phyloP scores from a whole-genome alignment of 2,888 invertebrate species.

The Mechanitis messenoides region DNA sequence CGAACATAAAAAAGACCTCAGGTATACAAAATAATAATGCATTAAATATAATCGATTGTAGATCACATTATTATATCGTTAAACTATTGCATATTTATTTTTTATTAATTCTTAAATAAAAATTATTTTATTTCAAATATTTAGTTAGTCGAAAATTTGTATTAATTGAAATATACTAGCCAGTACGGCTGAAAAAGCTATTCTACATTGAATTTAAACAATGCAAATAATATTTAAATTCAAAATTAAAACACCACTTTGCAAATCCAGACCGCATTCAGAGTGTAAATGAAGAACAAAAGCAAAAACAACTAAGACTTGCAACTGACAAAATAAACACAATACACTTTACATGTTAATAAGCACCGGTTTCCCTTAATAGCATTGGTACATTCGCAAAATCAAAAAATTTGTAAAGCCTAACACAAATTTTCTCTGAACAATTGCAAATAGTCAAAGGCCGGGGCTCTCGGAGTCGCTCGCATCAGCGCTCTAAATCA shows the following conservation, averaged over 20 bases:
- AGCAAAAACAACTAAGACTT: constrained; percentile 20
- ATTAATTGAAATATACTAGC: too few relatives aligned
- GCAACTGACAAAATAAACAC: constrained; percentile 16
- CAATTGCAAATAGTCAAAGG: too few relatives aligned
- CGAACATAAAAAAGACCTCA: neutral
- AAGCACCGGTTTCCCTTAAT: neutral
- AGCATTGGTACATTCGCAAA: too few relatives aligned
- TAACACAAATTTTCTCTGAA: too few relatives aligned
- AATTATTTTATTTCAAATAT: too few relatives aligned
- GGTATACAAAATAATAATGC: neutral
- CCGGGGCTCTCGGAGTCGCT: too few relatives aligned
- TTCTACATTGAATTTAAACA: constrained; percentile 11
- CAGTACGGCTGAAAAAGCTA: neutral
- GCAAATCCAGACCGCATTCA: constrained; percentile 19
- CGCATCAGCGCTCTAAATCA: too few relatives aligned
- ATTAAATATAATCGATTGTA: neutral
- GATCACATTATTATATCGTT: too few relatives aligned
- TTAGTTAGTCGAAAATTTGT: too few relatives aligned
- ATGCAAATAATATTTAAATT: constrained; percentile 16
- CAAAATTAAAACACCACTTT: constrained; percentile 23
- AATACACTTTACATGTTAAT: constrained; percentile 11
- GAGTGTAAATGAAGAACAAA: constrained; percentile 19
- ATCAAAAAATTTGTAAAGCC: too few relatives aligned
- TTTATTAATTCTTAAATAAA: too few relatives aligned
- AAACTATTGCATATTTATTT: too few relatives aligned